Evolutionary conservation across 1,140 invertebrate species (phyloP).

Genomic region (Philotrypesis tridentata): DNA sequence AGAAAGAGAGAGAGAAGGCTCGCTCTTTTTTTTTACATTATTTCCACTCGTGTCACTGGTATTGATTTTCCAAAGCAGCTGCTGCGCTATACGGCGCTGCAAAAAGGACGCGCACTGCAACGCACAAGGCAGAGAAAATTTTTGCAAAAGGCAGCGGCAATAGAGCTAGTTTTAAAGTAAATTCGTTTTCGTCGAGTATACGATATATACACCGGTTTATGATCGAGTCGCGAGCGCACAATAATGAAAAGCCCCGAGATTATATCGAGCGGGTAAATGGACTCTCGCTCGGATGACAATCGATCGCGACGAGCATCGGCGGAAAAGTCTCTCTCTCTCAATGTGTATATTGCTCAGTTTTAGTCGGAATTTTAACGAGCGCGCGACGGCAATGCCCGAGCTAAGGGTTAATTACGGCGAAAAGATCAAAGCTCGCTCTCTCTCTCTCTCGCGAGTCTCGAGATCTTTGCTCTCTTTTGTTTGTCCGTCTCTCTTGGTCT

Average conservation of each 20-base stretch:
- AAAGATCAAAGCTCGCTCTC: slow-evolving; percentile 27
- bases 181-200: not conserved
- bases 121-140: not conserved
- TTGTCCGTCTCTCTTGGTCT: slow-evolving; percentile 16
- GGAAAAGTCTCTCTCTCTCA: no score
- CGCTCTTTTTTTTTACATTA: not conserved
- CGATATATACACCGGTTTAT: not conserved
- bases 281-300: no score
- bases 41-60: not conserved
- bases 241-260: not conserved
- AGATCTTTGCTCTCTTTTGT: slow-evolving; percentile 24
- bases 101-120: not conserved
- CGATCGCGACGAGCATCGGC: no score
- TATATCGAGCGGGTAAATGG: no score
- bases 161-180: not conserved
- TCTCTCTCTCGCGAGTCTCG: not conserved
- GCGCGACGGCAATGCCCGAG: not conserved
- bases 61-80: not conserved
- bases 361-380: slow-evolving; percentile 4
- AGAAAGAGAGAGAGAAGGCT: no score
- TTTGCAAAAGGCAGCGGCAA: not conserved
- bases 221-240: no score
- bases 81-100: no score
- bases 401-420: slow-evolving; percentile 25
- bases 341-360: not conserved